Base-by-base conservation (phyloP, 2,113 vertebrate genomes). In the Urocitellus parryii region DNA sequence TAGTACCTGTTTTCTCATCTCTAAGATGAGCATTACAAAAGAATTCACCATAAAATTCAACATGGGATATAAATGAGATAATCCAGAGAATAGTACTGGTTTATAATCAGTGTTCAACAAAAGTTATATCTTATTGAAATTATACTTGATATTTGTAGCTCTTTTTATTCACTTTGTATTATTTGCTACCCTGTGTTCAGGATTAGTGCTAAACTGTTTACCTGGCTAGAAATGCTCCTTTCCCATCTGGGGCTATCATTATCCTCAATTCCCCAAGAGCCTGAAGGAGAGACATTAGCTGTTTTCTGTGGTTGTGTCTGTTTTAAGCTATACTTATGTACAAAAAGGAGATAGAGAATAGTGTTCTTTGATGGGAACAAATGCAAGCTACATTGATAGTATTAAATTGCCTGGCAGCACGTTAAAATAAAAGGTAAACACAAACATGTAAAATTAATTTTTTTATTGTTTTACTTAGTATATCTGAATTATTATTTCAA, bases 11-110 rank as follows among this genome's bases (percentile, higher is more conserved):
- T 90, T 56, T 92, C 25, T 73, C 10, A 45, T 83, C 9, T 95
- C 2, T 92, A 92, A 95, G 86, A 85, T 94, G 63, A 90, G 34
- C 91, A 74, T 88, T 94, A 63, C 74, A 72, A 68, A 87, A 89
- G 70, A 90, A 83, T 9, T 61, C 29, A 77, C 34, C 48, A 74
- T 88, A 92, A 83, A 83, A 77, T 92, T 90, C 73, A 95, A 56
- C 27, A 63, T n/a, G 24, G 53, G 5, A n/a, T 37, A 94, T 91
- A 95, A 88, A 39, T 92, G 82, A 82, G 32, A 76, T 84, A 76
- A 96, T 95, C 32, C 45, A 91, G 34, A 74, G 5, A 85, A 25
- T 9, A 74, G 20, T 86, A 63, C 22, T 16, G 32, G 10, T 74
- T 84, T 91, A 58, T 76, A 96, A 53, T 83, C n/a, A 74, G 56